A percentile compares a stretch with the other conserved stretches of the same genome.
Evolutionary conservation across 2,797 vertebrate species (phyloP).

Genomic region (Heterohyrax brucei): DNA sequence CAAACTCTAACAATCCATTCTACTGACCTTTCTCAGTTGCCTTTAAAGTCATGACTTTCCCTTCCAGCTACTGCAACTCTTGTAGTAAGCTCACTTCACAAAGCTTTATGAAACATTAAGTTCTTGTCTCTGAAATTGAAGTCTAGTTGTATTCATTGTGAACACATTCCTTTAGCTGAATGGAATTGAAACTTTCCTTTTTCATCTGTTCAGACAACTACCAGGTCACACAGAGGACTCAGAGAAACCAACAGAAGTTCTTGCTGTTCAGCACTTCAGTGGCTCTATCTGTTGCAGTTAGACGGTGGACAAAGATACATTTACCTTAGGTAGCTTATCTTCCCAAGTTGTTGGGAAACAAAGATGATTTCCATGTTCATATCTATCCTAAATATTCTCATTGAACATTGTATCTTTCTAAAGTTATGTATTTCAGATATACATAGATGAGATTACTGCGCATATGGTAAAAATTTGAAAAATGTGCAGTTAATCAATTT

Average conservation of each 20-base stretch:
- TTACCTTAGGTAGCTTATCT: background rate
- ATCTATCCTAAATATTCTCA: conserved; percentile 34
- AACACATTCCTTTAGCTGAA: conserved; percentile 26
- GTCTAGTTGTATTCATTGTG: conserved; percentile 31
- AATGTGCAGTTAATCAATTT: background rate
- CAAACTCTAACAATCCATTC: background rate
- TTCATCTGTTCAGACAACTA: conserved; percentile 63
- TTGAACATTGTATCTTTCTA: conserved; percentile 30
- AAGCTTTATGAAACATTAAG: conserved; percentile 69
- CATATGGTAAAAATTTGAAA: conserved; percentile 44
- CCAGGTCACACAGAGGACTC: conserved; percentile 59
- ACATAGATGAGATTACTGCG: background rate
- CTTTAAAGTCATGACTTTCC: conserved; percentile 50
- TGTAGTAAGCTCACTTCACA: conserved; percentile 36
- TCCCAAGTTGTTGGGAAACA: too few relatives aligned
- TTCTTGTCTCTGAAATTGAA: conserved; percentile 67
- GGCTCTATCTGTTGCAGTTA: background rate
- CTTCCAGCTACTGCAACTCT: conserved; percentile 22
- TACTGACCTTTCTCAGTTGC: conserved; percentile 23
- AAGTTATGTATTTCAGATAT: conserved; percentile 48
- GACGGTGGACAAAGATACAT: background rate
- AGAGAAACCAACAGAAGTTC: conserved; percentile 66
- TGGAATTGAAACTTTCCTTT: conserved; percentile 66
- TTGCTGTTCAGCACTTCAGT: background rate
- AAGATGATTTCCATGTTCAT: background rate